Conservation (phyloP, 2,113 vertebrate genomes). For the Alligator mississippiensis region DNA sequence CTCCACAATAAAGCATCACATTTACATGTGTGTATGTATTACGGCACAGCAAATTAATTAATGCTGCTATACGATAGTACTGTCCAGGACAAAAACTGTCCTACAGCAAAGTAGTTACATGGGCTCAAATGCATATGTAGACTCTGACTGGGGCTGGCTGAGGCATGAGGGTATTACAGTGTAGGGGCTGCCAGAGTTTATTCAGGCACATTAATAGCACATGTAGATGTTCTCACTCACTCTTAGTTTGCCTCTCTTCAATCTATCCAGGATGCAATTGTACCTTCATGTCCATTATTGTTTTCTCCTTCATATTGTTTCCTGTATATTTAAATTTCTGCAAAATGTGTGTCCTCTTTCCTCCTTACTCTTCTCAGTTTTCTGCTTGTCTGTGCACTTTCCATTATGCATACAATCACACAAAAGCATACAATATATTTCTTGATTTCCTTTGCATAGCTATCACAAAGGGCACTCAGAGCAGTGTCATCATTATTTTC, state of each 20-base stretch:
- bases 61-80: too few relatives aligned
- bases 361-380: rapidly evolving
- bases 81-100: too few relatives aligned
- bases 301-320: not conserved
- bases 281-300: not conserved
- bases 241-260: not conserved
- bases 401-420: not conserved
- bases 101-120: too few relatives aligned
- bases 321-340: not conserved
- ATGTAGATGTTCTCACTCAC: not conserved
- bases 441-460: not conserved
- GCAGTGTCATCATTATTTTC: not conserved
- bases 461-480: not conserved
- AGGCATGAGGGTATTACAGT: too few relatives aligned
- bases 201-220: too few relatives aligned
- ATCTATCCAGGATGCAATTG: not conserved
- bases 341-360: rapidly evolving
- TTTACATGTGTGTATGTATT: too few relatives aligned
- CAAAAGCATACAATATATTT: not conserved
- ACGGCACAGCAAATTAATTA: too few relatives aligned
- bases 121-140: too few relatives aligned
- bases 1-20: too few relatives aligned
- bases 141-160: too few relatives aligned
- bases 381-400: not conserved
- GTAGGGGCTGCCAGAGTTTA: too few relatives aligned